Percentiles rank a stretch among this genome's conserved stretches.
Conservation (phyloP, 2,888 invertebrate species). For the Drosophila paranaensis region DNA sequence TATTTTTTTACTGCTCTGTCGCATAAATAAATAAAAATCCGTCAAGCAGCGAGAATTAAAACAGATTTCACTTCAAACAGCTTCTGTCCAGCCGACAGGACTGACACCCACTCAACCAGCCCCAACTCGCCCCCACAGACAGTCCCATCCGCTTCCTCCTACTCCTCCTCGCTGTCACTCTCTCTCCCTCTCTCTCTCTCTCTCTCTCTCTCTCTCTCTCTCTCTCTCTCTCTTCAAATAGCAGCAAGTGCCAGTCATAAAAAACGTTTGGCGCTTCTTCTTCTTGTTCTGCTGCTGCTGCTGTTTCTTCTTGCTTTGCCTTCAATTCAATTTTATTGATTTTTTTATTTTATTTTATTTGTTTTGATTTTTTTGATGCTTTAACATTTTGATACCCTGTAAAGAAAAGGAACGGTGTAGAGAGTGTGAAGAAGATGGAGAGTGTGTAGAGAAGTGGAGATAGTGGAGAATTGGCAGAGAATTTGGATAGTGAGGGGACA, state of each 20-base stretch:
- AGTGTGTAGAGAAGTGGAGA: background rate
- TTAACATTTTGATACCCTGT: slow-evolving; percentile 43
- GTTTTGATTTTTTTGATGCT: slow-evolving; percentile 5
- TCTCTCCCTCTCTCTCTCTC: background rate
- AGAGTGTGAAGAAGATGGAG: background rate
- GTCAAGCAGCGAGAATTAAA: slow-evolving; percentile 51
- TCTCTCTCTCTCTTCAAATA: background rate
- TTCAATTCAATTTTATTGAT: slow-evolving; percentile 79
- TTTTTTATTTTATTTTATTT: slow-evolving; percentile 48
- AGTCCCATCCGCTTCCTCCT: background rate
- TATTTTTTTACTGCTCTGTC: background rate
- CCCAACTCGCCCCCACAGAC: background rate
- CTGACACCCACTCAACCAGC: background rate
- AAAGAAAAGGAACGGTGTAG: background rate
- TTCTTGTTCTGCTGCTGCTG: background rate
- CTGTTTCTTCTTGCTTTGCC: slow-evolving; percentile 22
- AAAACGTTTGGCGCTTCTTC: slow-evolving; percentile 62
- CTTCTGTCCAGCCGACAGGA: background rate
- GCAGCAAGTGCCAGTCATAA: slow-evolving; percentile 62
- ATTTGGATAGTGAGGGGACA: background rate
- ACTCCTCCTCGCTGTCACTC: no score
- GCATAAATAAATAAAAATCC: slow-evolving; percentile 51
- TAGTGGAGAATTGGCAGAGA: background rate
- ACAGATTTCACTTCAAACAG: slow-evolving; percentile 50
- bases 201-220: background rate